These are phyloP conservation scores for Chinchilla lanigera DNA, from an alignment of 2,113 vertebrate genomes.

Conservation along the genomic window DNA sequence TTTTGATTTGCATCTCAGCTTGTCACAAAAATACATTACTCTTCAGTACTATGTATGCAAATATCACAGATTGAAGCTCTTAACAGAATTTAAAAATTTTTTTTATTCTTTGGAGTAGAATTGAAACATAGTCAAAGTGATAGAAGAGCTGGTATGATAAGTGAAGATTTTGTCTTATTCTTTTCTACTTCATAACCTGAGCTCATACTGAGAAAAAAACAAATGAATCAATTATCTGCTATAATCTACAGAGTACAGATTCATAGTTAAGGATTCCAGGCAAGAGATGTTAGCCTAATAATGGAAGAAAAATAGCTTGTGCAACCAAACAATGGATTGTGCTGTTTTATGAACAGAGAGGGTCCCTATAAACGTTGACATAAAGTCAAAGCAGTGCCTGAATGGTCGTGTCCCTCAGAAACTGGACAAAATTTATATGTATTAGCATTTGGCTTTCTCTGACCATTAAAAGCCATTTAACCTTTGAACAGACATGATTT, in stretches of 20 bases:
- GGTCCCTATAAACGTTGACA: neutral
- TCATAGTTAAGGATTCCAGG: neutral
- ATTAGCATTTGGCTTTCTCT: neutral
- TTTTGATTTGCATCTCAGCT: neutral
- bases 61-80: neutral
- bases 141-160: neutral
- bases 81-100: neutral
- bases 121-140: neutral
- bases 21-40: neutral
- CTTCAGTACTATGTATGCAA: neutral
- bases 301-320: neutral
- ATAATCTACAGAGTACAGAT: neutral
- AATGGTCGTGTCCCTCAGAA: neutral
- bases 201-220: neutral
- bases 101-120: neutral
- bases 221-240: neutral
- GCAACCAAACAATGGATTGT: neutral
- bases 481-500: neutral
- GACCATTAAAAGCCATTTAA: neutral
- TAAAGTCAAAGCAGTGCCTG: neutral
- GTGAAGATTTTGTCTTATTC: neutral
- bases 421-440: neutral
- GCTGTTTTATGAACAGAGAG: neutral
- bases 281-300: constrained; percentile 10
- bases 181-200: neutral